phyloP scores from a whole-genome alignment of 2,113 vertebrate species.

The Leptobrachium ailaonicum region DNA sequence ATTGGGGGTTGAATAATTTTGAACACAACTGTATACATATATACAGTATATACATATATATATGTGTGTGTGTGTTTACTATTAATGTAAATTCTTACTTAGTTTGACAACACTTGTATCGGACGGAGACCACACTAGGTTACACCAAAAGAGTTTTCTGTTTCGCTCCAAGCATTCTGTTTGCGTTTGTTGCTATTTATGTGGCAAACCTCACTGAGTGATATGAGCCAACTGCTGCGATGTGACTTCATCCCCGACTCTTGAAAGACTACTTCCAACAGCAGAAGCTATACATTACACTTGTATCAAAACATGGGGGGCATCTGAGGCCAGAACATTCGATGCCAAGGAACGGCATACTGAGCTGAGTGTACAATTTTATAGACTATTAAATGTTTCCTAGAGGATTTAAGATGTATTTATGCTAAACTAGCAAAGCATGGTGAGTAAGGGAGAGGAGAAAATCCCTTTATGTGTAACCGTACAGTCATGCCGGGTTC shows the following conservation, averaged over 20 bases:
- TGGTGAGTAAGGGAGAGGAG: conserved; percentile 38
- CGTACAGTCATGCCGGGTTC: conserved; percentile 28
- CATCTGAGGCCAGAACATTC: conserved; percentile 43
- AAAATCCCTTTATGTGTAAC: conserved; percentile 46
- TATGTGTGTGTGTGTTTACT: too few relatives aligned
- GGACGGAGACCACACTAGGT: conserved; percentile 6
- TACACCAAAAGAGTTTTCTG: conserved; percentile 26
- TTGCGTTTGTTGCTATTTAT: conserved; percentile 44
- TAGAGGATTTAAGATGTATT: conserved; percentile 46
- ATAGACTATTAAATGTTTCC: conserved; percentile 50
- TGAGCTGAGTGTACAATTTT: conserved; percentile 42
- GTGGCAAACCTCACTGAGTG: conserved; percentile 41
- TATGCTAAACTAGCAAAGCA: conserved; percentile 47
- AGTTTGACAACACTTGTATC: too few relatives aligned
- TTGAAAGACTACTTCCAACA: conserved; percentile 42
- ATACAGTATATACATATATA: too few relatives aligned
- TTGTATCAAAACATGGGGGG: conserved; percentile 46
- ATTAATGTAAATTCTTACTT: too few relatives aligned
- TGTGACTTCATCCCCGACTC: conserved; percentile 33
- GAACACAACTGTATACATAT: too few relatives aligned
- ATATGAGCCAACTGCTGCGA: conserved; percentile 48
- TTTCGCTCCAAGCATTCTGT: conserved; percentile 18
- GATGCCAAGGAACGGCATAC: conserved; percentile 43
- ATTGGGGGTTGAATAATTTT: too few relatives aligned
- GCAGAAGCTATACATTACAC: conserved; percentile 45